phyloP scores from a whole-genome alignment of 30 jellyfish, hydroid and myxozoan species.

The Chrysaora quinquecirrha region DNA sequence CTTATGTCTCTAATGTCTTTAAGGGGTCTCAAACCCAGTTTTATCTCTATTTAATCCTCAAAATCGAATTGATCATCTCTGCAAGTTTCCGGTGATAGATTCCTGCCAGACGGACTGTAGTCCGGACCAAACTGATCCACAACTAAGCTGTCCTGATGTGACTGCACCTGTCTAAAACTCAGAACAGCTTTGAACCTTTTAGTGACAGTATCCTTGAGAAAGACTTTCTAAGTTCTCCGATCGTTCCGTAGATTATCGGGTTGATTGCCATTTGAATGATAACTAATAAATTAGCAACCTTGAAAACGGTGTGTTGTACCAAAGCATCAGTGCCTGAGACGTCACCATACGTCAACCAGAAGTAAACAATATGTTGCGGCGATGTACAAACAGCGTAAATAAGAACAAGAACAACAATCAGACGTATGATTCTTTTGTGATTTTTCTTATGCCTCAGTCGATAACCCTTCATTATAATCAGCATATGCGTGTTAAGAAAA shows the following conservation, averaged over 20 bases:
- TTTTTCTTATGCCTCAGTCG: neutral
- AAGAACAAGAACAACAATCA: conserved; percentile 44
- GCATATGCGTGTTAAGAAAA: conserved; percentile 5
- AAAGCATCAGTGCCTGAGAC: neutral
- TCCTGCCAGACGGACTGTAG: neutral
- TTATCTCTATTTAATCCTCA: too few relatives aligned
- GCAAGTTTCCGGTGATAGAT: too few relatives aligned
- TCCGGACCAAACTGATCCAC: neutral
- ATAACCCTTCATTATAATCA: neutral
- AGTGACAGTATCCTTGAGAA: conserved; percentile 6
- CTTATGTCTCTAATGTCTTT: too few relatives aligned
- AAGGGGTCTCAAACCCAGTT: too few relatives aligned
- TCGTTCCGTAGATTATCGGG: conserved; percentile 63
- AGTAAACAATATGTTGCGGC: conserved; percentile 61
- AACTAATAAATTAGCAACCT: conserved; percentile 30
- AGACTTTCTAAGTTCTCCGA: conserved; percentile 33
- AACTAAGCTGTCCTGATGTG: neutral
- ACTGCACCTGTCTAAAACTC: neutral
- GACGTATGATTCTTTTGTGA: conserved; percentile 31
- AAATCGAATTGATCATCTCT: too few relatives aligned
- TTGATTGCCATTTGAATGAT: conserved; percentile 51
- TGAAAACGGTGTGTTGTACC: conserved; percentile 1
- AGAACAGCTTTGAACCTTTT: conserved; percentile 3
- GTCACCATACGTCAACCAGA: conserved; percentile 54
- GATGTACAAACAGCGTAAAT: conserved; percentile 53